Evolutionary conservation across 2,888 invertebrate genomes (phyloP), one percentile per base, ranked within the genome.

Genomic region (Bombyx huttoni): DNA sequence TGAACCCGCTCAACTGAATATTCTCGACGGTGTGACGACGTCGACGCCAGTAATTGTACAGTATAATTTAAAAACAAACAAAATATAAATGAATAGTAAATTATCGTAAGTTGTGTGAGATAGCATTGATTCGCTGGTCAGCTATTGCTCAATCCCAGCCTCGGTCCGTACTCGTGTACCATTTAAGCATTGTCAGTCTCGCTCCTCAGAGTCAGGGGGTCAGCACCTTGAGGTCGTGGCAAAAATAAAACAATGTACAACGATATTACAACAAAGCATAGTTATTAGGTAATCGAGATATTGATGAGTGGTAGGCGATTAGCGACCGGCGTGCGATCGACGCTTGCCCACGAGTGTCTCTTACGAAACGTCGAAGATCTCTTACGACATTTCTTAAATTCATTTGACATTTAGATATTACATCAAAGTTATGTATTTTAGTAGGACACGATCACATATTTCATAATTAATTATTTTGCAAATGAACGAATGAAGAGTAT

Each of bases 321-420:
- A 70, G 58, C 13, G 51, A 14, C n/a, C 52, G 58, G 59, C 73
- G 75, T 65, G 72, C 74, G 59, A 72, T 48, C 53, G 47, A 56
- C 55, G 54, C 35, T 35, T 35, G 35, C 35, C 35, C 7, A 35
- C 40, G 40, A 40, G 12, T 7, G 12, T 3, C 40, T 40, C 9
- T 40, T 40, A 10, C 40, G 40, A 40, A 40, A 40, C 7, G 7
- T 12, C 40, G 40, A 40, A 40, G 9, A 40, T 40, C 40, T 40
- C 9, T 40, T 40, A 10, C 40, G 40, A 40, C 8, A 40, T 40
- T 10, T 12, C 9, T 40, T 40, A 40, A 40, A 40, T 40, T 40
- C 40, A 12, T 8, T 40, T 40, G 40, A 40, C 40, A 40, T 40
- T 40, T 40, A 40, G 9, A 40, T 40, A 12, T 40, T 40, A 40